Evolutionary conservation across 2,888 invertebrate species (phyloP), one percentile per base, ranked within the genome.

Genomic region (Harpagoxenus sublaevis): DNA sequence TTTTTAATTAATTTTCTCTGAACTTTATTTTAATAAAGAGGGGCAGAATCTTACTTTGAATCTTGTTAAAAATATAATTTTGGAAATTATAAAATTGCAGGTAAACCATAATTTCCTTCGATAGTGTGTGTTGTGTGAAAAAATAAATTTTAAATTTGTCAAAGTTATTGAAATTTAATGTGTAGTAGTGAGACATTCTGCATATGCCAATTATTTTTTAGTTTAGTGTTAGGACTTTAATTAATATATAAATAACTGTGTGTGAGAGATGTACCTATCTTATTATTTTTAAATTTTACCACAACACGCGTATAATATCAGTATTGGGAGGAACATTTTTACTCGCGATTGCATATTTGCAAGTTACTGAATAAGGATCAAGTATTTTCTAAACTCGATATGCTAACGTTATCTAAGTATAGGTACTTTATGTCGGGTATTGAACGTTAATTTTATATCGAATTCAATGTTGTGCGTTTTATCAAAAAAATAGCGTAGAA

Each of bases 301-400:
- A 48, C n/a, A 35, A 35, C 45, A 15, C 28, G 9, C 48, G 6
- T 45, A 8, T 3, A 45, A 23, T 23, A 18, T 18, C 10, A 45
- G 8, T 66, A 31, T 31, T 31, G 18, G 0, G 18, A 68, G 6
- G 57, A 42, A 35, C 23, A 60, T 71, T 71, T 55, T 55, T 1
- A 51, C 18, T 18, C 28, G 10, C 18, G 8, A 12, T 57, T n/a
- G 35, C 18, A 23, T 15, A 15, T 66, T 66, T 18, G 2, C 31
- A 35, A 68, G 18, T 68, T 39, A 6, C 18, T 3, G 28, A 28
- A 48, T 51, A 28, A 3, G 0, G 4, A n/a, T 31, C n/a, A 31
- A 73, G n/a, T 62, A 12, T 62, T 75, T 75, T 48, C 15, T n/a
- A 2, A 45, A 74, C 10, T n/a, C 45, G 15, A 28, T 39, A 39